Conservation (phyloP, 2,888 invertebrate genomes). For the Drosophila demipolita region DNA sequence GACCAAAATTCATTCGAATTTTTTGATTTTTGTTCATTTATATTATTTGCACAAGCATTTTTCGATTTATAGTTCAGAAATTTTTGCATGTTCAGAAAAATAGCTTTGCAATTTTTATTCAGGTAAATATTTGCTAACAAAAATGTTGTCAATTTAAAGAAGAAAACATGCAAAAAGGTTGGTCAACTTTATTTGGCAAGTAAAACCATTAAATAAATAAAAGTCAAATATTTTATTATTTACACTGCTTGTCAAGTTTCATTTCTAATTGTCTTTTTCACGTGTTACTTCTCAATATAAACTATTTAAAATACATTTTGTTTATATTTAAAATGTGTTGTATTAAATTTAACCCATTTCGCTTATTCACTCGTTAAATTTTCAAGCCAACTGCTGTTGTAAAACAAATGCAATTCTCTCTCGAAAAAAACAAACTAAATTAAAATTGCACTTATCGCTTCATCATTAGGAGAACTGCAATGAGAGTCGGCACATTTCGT, state of each 20-base stretch:
- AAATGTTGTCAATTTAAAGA: background rate
- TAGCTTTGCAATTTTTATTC: constrained; percentile 1
- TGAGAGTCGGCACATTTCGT: constrained; percentile 19
- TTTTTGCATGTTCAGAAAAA: constrained; percentile 14
- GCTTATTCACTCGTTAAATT: background rate
- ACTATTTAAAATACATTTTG: background rate
- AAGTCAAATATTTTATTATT: background rate
- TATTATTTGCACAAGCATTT: constrained; percentile 53
- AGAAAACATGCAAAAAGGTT: background rate
- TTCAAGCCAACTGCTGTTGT: background rate
- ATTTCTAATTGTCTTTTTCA: background rate
- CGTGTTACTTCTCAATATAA: background rate
- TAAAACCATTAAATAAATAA: background rate
- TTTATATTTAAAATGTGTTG: background rate
- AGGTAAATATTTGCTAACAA: background rate
- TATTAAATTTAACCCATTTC: background rate
- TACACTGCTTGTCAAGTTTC: background rate
- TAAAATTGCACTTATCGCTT: constrained; percentile 28
- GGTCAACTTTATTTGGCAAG: background rate
- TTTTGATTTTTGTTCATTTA: constrained; percentile 60
- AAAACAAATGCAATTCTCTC: constrained; percentile 4
- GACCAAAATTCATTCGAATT: constrained; percentile 60
- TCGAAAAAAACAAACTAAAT: constrained; percentile 6
- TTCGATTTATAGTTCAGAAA: constrained; percentile 15
- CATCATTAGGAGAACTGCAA: constrained; percentile 32